Conservation (phyloP, 2,888 invertebrate species). For the Chelonus formosanus region DNA sequence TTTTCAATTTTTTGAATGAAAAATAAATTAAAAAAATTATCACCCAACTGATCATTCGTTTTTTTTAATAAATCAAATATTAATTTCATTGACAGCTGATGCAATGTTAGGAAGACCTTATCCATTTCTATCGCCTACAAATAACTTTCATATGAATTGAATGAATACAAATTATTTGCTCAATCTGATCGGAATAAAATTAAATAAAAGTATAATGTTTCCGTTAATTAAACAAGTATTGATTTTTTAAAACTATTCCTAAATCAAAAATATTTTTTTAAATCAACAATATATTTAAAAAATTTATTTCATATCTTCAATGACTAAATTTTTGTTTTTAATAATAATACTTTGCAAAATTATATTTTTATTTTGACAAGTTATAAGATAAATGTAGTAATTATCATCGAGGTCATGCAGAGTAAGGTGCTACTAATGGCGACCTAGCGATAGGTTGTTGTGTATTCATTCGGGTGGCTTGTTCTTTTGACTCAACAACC, state of each 20-base stretch:
- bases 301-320: too few relatives aligned
- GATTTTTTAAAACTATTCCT: too few relatives aligned
- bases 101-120: constrained; percentile 16
- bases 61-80: constrained; percentile 16
- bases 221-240: too few relatives aligned
- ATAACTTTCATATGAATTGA: constrained; percentile 2
- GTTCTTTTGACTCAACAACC: constrained; percentile 23
- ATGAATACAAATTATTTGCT: neutral
- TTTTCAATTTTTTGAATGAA: too few relatives aligned
- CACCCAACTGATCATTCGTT: neutral
- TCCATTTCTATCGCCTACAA: constrained; percentile 1
- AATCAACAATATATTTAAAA: too few relatives aligned
- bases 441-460: constrained; percentile 25
- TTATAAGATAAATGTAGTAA: constrained; percentile 15
- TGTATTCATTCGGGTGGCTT: constrained; percentile 18
- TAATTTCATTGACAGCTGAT: constrained; percentile 18
- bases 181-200: too few relatives aligned
- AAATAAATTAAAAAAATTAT: too few relatives aligned
- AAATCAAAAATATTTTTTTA: too few relatives aligned
- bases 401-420: constrained; percentile 27
- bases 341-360: neutral
- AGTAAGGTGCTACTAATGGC: constrained; percentile 27
- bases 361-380: neutral
- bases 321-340: too few relatives aligned
- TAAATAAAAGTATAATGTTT: too few relatives aligned